Percentiles rank a stretch among this genome's conserved stretches.
These are phyloP conservation scores for Aleadryas rufinucha DNA, from an alignment of 2,113 vertebrate genomes.

Conservation along the genomic window DNA sequence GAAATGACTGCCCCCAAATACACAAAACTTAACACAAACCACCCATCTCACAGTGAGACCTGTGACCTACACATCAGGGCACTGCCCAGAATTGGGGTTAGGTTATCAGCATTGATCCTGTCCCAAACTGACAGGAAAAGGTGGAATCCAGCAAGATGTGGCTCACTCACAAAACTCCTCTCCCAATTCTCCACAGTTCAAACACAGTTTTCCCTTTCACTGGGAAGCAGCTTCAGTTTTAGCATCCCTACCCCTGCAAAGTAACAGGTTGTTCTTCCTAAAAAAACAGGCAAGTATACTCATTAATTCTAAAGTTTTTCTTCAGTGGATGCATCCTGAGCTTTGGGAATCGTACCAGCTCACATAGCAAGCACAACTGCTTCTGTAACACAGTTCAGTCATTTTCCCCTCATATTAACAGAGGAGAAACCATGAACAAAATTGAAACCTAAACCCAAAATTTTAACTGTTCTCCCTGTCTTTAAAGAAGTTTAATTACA, in stretches of 20 bases:
- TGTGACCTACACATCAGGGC: background rate
- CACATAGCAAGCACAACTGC: background rate
- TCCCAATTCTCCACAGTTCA: background rate
- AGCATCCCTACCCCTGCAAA: background rate
- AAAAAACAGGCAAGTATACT: background rate
- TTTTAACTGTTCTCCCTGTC: background rate
- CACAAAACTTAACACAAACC: background rate
- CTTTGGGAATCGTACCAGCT: background rate
- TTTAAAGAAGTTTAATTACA: background rate
- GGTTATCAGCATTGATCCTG: background rate
- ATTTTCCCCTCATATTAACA: background rate
- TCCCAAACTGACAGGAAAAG: background rate
- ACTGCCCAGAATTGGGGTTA: background rate
- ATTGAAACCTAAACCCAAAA: background rate
- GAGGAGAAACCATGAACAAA: accelerated
- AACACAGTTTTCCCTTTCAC: background rate
- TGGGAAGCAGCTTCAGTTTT: background rate
- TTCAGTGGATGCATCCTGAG: background rate
- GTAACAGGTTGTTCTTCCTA: background rate
- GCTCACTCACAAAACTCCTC: background rate
- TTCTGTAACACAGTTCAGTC: background rate
- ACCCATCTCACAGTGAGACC: accelerated
- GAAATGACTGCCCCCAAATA: background rate
- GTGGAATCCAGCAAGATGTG: background rate
- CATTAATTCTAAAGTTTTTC: background rate